phyloP scores from a whole-genome alignment of 1,140 invertebrate genomes.

The Aphelinus atriplicis region DNA sequence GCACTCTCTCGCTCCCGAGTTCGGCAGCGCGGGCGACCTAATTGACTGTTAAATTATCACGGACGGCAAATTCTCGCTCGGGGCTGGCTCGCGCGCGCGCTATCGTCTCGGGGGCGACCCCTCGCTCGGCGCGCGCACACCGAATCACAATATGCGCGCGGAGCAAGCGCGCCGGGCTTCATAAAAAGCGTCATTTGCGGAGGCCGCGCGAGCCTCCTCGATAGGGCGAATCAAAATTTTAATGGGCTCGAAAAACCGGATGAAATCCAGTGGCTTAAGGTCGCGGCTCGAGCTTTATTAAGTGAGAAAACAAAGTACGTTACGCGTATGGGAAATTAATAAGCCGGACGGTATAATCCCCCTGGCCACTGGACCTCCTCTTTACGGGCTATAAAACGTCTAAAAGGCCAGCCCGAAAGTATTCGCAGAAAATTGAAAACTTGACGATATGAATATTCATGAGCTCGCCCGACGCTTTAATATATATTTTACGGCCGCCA shows the following conservation, averaged over 20 bases:
- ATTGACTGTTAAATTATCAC: slow-evolving; percentile 65
- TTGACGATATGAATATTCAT: slow-evolving; percentile 63
- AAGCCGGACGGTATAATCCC: slow-evolving; percentile 55
- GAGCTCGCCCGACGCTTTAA: slow-evolving; percentile 51
- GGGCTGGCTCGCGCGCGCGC: too few species aligned
- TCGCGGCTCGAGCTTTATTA: slow-evolving; percentile 47
- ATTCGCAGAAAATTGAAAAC: slow-evolving; percentile 64
- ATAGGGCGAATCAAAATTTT: slow-evolving; percentile 29
- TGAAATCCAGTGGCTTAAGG: slow-evolving; percentile 45
- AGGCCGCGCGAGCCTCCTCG: not conserved
- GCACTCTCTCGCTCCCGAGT: slow-evolving; percentile 43
- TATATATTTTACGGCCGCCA: slow-evolving; percentile 60
- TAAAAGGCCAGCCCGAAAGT: slow-evolving; percentile 58
- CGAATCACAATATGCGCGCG: slow-evolving; percentile 1
- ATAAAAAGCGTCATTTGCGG: not conserved
- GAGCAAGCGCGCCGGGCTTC: not conserved
- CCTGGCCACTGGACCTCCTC: slow-evolving; percentile 43
- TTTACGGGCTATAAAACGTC: slow-evolving; percentile 62
- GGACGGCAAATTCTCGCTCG: slow-evolving; percentile 47
- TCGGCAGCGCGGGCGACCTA: slow-evolving; percentile 54
- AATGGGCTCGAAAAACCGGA: slow-evolving; percentile 7
- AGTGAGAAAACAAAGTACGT: slow-evolving; percentile 50
- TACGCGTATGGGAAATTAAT: slow-evolving; percentile 55
- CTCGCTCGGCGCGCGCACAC: too few species aligned
- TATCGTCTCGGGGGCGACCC: too few species aligned